phyloP scores from a whole-genome alignment of 2,888 invertebrate genomes.

The Hedychridium roseum region DNA sequence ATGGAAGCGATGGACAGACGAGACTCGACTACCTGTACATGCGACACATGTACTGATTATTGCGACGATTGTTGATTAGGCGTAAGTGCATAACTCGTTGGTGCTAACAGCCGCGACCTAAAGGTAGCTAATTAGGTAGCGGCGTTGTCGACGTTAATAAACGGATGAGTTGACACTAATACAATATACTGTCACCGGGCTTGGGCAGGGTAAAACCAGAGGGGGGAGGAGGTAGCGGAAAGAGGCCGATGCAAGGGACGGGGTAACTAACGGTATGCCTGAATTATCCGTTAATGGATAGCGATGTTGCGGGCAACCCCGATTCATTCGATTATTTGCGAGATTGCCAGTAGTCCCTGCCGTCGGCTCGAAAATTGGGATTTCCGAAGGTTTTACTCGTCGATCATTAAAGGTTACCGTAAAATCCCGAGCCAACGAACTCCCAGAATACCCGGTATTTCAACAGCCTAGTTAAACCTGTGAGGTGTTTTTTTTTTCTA shows the following conservation, averaged over 20 bases:
- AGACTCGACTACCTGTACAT: no score
- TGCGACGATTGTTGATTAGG: conserved; percentile 19
- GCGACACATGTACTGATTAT: conserved; percentile 11
- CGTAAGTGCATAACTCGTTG: conserved; percentile 29
- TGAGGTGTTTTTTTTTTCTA: no score
- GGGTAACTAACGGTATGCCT: conserved; percentile 39
- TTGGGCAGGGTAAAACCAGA: neutral
- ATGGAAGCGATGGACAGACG: no score
- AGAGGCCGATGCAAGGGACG: conserved; percentile 10
- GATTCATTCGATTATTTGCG: conserved; percentile 55
- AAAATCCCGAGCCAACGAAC: no score
- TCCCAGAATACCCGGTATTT: no score
- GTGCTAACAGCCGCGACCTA: conserved; percentile 19
- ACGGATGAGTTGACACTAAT: conserved; percentile 50
- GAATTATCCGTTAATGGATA: conserved; percentile 57
- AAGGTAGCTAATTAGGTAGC: conserved; percentile 36
- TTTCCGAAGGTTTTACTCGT: no score
- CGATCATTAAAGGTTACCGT: no score
- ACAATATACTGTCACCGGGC: conserved; percentile 38
- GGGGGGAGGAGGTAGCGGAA: neutral
- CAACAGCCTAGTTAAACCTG: no score
- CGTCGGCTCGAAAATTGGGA: conserved; percentile 11
- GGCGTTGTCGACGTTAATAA: conserved; percentile 52
- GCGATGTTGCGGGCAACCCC: conserved; percentile 49
- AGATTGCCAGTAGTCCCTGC: conserved; percentile 28